A percentile compares a stretch with the other conserved stretches of the same genome.
Conservation (phyloP, 2,888 invertebrate genomes). For the Anodontia alba region DNA sequence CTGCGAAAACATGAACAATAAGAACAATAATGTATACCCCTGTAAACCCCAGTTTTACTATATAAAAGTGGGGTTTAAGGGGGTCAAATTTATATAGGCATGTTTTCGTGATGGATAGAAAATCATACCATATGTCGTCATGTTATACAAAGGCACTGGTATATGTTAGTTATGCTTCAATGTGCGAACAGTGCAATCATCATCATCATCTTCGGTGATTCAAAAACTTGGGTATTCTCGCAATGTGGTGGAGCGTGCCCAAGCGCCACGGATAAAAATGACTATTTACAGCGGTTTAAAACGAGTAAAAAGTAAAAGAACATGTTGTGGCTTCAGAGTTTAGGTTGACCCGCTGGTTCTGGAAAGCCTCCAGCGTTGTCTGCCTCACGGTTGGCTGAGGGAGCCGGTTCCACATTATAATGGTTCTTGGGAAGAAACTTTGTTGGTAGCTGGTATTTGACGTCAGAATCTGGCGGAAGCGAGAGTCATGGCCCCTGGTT, state of each 20-base stretch:
- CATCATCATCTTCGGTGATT: constrained; percentile 11
- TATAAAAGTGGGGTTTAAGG: no score
- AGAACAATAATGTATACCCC: no score
- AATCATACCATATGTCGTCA: no score
- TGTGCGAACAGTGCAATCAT: no score
- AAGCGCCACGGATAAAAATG: constrained; percentile 7
- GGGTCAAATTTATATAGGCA: no score
- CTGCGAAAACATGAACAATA: no score
- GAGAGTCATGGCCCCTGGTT: constrained; percentile 1
- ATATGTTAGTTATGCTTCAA: no score
- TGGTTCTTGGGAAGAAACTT: constrained; percentile 1
- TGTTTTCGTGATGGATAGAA: no score
- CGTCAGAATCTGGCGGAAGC: neutral
- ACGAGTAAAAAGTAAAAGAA: neutral
- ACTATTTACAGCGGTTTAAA: constrained; percentile 6
- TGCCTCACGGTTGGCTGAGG: constrained; percentile 3
- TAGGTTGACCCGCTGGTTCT: neutral
- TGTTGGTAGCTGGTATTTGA: constrained; percentile 3
- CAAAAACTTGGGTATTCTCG: constrained; percentile 1
- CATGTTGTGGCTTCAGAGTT: neutral
- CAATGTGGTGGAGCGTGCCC: constrained; percentile 11
- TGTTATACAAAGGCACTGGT: no score
- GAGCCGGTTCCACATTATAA: neutral
- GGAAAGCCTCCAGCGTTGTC: constrained; percentile 7
- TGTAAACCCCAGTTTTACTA: no score